Conservation (phyloP, 2,888 invertebrate genomes). For the Agonopterix arenella region DNA sequence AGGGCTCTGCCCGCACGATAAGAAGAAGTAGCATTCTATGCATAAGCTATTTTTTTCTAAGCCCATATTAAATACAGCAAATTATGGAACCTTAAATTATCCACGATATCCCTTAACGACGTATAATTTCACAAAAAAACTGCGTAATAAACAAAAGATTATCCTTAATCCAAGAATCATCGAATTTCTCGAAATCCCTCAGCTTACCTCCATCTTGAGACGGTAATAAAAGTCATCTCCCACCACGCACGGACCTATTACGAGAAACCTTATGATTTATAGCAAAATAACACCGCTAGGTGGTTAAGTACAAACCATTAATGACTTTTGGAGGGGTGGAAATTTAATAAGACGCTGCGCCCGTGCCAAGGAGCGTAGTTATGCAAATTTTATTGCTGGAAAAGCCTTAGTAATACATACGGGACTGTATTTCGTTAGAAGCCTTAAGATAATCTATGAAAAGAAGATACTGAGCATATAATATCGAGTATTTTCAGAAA, state of each 20-base stretch:
- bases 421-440: slow-evolving; percentile 9
- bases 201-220: slow-evolving; percentile 56
- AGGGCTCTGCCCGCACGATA: too few relatives aligned
- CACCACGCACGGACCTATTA: slow-evolving; percentile 24
- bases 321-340: slow-evolving; percentile 72
- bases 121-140: slow-evolving; percentile 26
- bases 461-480: too few relatives aligned
- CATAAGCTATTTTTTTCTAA: too few relatives aligned
- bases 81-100: too few relatives aligned
- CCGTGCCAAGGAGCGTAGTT: slow-evolving; percentile 68
- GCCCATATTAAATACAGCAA: too few relatives aligned
- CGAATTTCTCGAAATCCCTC: slow-evolving; percentile 20
- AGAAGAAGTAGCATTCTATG: too few relatives aligned
- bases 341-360: slow-evolving; percentile 72
- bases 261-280: slow-evolving; percentile 70
- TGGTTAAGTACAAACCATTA: slow-evolving; percentile 74
- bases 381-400: slow-evolving; percentile 73
- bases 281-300: slow-evolving; percentile 57
- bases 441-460: too few relatives aligned
- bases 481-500: too few relatives aligned
- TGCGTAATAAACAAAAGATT: slow-evolving; percentile 34
- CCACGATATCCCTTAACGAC: background rate
- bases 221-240: slow-evolving; percentile 60
- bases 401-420: slow-evolving; percentile 53
- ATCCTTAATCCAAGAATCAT: slow-evolving; percentile 38